Evolutionary conservation across 2,797 vertebrate genomes (phyloP).

Genomic region (Echiichthys vipera): DNA sequence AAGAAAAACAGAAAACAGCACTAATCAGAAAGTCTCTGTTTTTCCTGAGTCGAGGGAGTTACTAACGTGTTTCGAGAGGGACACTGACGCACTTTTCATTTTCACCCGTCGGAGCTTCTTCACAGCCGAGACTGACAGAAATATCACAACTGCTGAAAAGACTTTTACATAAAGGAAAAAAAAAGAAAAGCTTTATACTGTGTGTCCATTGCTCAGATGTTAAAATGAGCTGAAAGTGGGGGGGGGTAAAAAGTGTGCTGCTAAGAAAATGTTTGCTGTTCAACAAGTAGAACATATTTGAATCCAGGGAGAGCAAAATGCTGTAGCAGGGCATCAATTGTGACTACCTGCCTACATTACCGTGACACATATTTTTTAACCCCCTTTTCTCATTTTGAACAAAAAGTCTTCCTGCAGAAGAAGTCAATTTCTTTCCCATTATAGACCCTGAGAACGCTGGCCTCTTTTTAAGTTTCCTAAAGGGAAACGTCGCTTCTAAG

Average conservation of each 20-base stretch:
- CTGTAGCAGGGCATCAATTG: conserved; percentile 5
- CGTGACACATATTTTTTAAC: not conserved
- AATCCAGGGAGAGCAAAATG: conserved; percentile 22
- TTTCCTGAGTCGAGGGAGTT: conserved; percentile 74
- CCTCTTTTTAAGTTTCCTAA: conserved; percentile 47
- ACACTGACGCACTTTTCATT: conserved; percentile 31
- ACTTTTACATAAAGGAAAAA: not conserved
- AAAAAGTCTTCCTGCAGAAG: conserved; percentile 42
- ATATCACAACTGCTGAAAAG: conserved; percentile 12
- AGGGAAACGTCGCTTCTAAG: not conserved
- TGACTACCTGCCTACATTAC: not conserved
- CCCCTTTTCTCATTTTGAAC: conserved; percentile 29
- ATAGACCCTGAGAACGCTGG: conserved; percentile 65
- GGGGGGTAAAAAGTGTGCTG: not conserved
- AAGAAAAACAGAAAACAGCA: conserved; percentile 63
- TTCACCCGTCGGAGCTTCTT: conserved; percentile 31
- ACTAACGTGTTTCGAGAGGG: conserved; percentile 41
- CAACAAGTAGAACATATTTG: conserved; percentile 17
- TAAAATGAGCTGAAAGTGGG: conserved; percentile 11
- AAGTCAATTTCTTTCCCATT: conserved; percentile 48
- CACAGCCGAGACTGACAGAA: conserved; percentile 6
- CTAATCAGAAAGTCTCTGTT: conserved; percentile 65
- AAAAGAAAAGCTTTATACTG: not conserved
- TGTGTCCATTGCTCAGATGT: conserved; percentile 25
- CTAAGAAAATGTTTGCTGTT: not conserved